Conservation (phyloP, 1,140 invertebrate species). For the Dendroctonus valens region DNA sequence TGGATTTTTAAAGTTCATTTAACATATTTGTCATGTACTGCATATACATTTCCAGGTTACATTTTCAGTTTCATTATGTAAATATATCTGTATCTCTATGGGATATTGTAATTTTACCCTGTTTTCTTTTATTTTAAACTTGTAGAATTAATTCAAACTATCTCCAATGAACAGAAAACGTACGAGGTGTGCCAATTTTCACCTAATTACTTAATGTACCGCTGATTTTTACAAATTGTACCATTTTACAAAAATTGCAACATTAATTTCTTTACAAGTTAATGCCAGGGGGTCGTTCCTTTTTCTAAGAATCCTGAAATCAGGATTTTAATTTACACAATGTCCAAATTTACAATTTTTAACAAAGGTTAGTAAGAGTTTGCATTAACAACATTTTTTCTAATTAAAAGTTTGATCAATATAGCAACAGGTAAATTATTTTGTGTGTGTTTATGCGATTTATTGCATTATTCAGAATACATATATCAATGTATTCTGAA, state of each 20-base stretch:
- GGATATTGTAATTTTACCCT: slow-evolving; percentile 48
- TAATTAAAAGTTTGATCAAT: too few relatives aligned
- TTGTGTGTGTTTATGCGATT: too few relatives aligned
- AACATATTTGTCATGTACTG: too few relatives aligned
- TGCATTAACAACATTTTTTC: neutral
- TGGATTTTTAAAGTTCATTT: too few relatives aligned
- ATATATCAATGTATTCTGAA: too few relatives aligned
- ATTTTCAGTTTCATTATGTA: neutral
- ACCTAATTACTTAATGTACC: slow-evolving; percentile 39
- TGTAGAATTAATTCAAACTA: neutral
- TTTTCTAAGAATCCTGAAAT: slow-evolving; percentile 40
- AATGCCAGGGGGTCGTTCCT: slow-evolving; percentile 50
- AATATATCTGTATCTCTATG: slow-evolving; percentile 34
- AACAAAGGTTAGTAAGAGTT: slow-evolving; percentile 14
- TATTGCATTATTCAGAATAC: too few relatives aligned
- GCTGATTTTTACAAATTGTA: slow-evolving; percentile 45
- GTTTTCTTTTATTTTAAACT: slow-evolving; percentile 33
- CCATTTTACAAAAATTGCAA: slow-evolving; percentile 46
- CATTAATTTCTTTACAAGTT: slow-evolving; percentile 48
- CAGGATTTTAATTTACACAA: slow-evolving; percentile 38
- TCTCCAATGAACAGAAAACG: slow-evolving; percentile 13
- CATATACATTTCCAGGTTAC: neutral
- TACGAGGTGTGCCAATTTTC: slow-evolving; percentile 43
- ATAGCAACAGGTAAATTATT: too few relatives aligned
- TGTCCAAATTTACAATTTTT: slow-evolving; percentile 36